Conservation (phyloP, 2,113 vertebrate genomes). For the Tragelaphus imberbis region DNA sequence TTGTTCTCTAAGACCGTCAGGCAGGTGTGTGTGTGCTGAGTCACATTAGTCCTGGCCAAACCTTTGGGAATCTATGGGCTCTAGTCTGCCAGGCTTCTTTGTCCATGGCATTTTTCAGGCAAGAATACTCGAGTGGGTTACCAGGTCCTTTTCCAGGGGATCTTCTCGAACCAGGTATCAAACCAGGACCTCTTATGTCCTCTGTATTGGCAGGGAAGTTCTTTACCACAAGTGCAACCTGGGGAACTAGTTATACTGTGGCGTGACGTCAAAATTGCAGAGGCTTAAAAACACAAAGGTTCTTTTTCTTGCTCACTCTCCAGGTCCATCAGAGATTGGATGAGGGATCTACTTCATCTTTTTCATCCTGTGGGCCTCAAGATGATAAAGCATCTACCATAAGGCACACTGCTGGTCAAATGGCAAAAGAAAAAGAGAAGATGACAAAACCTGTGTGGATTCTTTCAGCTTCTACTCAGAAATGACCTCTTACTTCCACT, state of each 20-base stretch:
- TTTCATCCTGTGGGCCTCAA: background rate
- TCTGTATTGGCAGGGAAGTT: too few species aligned
- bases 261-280: background rate
- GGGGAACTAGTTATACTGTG: too few species aligned
- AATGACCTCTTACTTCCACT: background rate
- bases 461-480: background rate
- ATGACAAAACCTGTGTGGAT: background rate
- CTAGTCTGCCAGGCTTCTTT: rapidly evolving
- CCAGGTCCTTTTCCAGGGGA: rapidly evolving
- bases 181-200: too few species aligned
- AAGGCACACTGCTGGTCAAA: background rate
- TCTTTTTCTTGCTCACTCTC: background rate
- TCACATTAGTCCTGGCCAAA: rapidly evolving
- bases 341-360: background rate
- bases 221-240: too few species aligned
- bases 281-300: background rate
- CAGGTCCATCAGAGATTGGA: background rate
- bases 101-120: background rate
- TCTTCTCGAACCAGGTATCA: too few species aligned
- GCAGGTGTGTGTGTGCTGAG: background rate
- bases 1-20: background rate
- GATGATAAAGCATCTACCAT: background rate
- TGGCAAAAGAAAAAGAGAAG: background rate
- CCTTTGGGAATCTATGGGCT: background rate
- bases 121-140: background rate